Evolutionary conservation across 2,888 invertebrate genomes (phyloP).

Genomic region (Polydrusus cervinus): DNA sequence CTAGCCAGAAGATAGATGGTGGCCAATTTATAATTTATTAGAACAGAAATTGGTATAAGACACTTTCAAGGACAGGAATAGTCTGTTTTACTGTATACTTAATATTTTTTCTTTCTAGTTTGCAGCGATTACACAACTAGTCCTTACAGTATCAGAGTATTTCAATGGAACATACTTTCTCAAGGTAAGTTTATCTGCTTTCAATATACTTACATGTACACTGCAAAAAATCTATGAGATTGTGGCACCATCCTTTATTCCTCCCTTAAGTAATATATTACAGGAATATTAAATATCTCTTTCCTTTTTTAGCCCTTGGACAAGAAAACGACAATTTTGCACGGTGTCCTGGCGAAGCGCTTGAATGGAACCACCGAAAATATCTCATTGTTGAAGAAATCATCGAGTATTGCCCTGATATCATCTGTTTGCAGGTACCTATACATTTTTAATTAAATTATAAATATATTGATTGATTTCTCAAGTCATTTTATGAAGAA

Average conservation of each 20-base stretch:
- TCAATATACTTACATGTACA: background rate
- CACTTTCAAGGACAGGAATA: no score
- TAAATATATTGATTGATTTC: no score
- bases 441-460: no score
- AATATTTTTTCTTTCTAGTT: conserved; percentile 64
- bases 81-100: no score
- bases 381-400: conserved; percentile 83
- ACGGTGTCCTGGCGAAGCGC: conserved; percentile 80
- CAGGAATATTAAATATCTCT: background rate
- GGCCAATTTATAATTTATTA: no score
- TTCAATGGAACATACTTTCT: conserved; percentile 83
- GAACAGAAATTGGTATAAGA: no score
- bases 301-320: conserved; percentile 78
- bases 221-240: no score
- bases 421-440: conserved; percentile 81
- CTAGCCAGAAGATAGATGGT: no score
- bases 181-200: conserved; percentile 79
- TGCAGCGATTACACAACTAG: conserved; percentile 71
- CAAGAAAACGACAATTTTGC: conserved; percentile 82
- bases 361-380: conserved; percentile 80
- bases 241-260: no score
- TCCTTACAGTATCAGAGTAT: conserved; percentile 74
- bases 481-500: no score
- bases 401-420: conserved; percentile 78
- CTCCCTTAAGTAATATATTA: no score